Base-by-base conservation (phyloP, 2,888 invertebrate genomes). In the Ophion ventricosus region DNA sequence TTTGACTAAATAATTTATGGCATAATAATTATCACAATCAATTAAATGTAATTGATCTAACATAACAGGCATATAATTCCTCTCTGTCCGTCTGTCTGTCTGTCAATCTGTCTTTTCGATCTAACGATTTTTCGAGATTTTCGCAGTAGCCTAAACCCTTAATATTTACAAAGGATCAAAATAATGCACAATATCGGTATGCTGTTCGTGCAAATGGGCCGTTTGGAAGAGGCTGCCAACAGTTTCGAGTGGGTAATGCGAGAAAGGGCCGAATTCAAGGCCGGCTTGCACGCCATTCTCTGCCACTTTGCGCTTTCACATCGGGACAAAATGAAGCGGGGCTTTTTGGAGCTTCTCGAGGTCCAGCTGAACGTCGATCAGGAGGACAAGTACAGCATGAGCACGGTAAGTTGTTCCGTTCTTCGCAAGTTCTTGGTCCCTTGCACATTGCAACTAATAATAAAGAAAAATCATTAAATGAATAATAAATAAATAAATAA, bases 231-330 rank as follows among this genome's bases (percentile, higher is more conserved):
- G 93, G 99, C 99, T 0, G 97, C 98, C 66, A 97, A 97, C 3
- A 98, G 98, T 90, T 98, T 99, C 93, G 99, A 99, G 92, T 99
- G 98, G 93, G 99, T 99, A 82, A 98, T 99, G 98, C 97, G 98
- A 76, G 99, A 99, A 93, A 96, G 97, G 88, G 97, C 98, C 0
- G 98, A 98, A 92, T 97, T 98, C 91, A 97, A 96, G 90, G 94
- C 95, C 91, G 98, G 98, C 63, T 95, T 99, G 87, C 98, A 99
- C 93, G 94, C 99, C 78, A 96, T 99, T 80, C 93, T 98, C 35
- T 98, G 98, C 90, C 97, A 97, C 88, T 97, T 97, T 91, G 97
- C 98, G n/a, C 94, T 98, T 86, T 97, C 97, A 54, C 98, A 99
- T 94, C 95, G 96, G 11, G 98, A 99, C 83, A 98, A 98, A 91